These are phyloP conservation scores for Pyrrhia umbra DNA, from an alignment of 2,888 invertebrate species.

Conservation along the genomic window DNA sequence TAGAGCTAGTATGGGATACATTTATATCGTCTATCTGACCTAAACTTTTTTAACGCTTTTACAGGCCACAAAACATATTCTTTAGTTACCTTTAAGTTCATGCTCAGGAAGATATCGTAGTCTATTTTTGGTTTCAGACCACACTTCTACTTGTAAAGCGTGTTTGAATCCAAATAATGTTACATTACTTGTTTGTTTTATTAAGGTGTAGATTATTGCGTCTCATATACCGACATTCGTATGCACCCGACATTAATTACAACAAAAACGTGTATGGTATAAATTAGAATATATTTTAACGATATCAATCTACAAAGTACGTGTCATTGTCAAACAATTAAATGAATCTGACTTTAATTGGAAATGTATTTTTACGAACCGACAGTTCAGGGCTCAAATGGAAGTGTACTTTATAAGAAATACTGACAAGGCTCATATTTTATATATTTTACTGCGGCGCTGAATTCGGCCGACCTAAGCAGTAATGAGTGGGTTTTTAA, in stretches of 20 bases:
- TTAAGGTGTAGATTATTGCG: constrained; percentile 1
- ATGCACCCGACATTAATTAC: constrained; percentile 15
- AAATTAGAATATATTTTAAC: constrained; percentile 40
- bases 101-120: neutral
- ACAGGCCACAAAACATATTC: too few relatives aligned
- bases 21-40: too few relatives aligned
- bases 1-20: neutral
- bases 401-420: constrained; percentile 57
- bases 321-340: constrained; percentile 35
- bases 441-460: constrained; percentile 76
- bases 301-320: constrained; percentile 30
- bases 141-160: constrained; percentile 9
- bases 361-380: constrained; percentile 51
- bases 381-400: constrained; percentile 51
- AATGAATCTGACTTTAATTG: constrained; percentile 50
- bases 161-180: constrained; percentile 6
- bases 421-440: constrained; percentile 78
- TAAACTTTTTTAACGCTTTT: too few relatives aligned
- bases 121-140: constrained; percentile 16
- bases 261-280: constrained; percentile 35
- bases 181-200: constrained; percentile 10
- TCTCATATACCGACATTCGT: constrained; percentile 8
- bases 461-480: constrained; percentile 67
- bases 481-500: constrained; percentile 78
- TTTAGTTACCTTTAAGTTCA: constrained; percentile 3